Evolutionary conservation across 2,797 vertebrate species (phyloP), one percentile per base, ranked within the genome.

Genomic region (Fundulus diaphanus): DNA sequence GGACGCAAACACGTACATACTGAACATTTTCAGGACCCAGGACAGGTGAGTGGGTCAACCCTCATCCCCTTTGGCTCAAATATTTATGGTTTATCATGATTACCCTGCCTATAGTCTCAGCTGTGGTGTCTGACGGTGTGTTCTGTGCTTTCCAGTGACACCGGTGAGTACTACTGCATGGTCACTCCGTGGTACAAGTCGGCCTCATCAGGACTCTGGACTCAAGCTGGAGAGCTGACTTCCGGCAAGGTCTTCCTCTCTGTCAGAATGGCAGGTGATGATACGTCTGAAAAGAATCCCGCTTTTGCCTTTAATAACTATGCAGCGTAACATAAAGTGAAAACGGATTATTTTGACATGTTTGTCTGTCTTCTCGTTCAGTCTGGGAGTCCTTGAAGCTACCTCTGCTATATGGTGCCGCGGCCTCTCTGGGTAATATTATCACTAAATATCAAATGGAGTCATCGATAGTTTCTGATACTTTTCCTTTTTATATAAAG

Each of bases 351-450:
- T 37, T 63, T n/a, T 63, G 11, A 37, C 22, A 13, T 63, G 18
- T 68, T 29, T 71, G 24, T 75, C 13, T 77, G 33, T 65, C 16
- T 67, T 67, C 11, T 15, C 63, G 83, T 88, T n/a, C 92, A 99
- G 98, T 99, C 83, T 95, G 97, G 95, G 96, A 96, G 7, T 97
- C 97, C 74, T 95, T 99, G 88, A 96, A 96, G 95, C 93, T 97
- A 51, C 98, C 98, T 0, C 94, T 99, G 73, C 87, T 99, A 82
- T 98, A 98, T 3, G 98, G 98, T 2, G 87, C 95, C 0, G 92
- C 94, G 0, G 94, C 97, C 73, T 96, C 98, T 7, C 42, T 94
- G 82, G 93, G 93, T 94, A 93, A 90, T 2, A 20, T 37, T 31
- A 40, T 22, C 46, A 15, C 49, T 40, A 24, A 40, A 44, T 24